Evolutionary conservation across 2,113 vertebrate genomes (phyloP), one percentile per base, ranked within the genome.

Genomic region (Willisornis vidua): DNA sequence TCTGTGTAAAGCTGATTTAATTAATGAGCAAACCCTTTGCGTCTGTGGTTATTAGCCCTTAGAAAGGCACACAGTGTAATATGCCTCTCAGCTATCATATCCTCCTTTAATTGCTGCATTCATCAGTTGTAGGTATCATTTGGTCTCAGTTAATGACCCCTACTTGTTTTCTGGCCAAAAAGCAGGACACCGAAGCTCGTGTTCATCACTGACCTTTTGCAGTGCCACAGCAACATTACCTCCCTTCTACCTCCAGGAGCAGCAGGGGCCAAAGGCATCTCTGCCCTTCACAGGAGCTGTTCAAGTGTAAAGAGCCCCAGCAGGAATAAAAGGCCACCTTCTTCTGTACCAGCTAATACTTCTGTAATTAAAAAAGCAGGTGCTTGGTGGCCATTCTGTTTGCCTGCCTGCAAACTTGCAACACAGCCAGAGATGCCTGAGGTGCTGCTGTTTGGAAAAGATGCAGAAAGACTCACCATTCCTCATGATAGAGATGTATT

Each of bases 281-380:
- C 62, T 94, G 54, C n/a, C 51, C 35, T 73, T 80, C 62, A 77
- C 0, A 0, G 48, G 10, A 9, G 63, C 67, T 93, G 81, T 78
- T 94, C 74, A 78, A 74, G 49, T 48, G n/a, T 41, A 63, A 87
- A 35, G 61, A 23, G 43, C 43, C 41, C 29, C 78, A 11, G 18
- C 54, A 86, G 49, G 52, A 91, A 19, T 41, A 83, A 90, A 93
- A 73, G 24, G 19, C 41, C 29, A 19, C 37, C 24, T 74, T 70
- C 52, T 93, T 62, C 55, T 80, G n/a, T 55, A 76, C 35, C 57
- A 78, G 39, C 45, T 79, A 68, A 62, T 8, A 72, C 71, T 94
- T 78, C 71, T 68, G 67, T 88, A 75, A 73, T 90, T 86, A 83
- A 74, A 76, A 92, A 82, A 66, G 49, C 85, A 94, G 58, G 58